Evolutionary conservation across 2,113 vertebrate genomes (phyloP).

Genomic region (Eptesicus fuscus): DNA sequence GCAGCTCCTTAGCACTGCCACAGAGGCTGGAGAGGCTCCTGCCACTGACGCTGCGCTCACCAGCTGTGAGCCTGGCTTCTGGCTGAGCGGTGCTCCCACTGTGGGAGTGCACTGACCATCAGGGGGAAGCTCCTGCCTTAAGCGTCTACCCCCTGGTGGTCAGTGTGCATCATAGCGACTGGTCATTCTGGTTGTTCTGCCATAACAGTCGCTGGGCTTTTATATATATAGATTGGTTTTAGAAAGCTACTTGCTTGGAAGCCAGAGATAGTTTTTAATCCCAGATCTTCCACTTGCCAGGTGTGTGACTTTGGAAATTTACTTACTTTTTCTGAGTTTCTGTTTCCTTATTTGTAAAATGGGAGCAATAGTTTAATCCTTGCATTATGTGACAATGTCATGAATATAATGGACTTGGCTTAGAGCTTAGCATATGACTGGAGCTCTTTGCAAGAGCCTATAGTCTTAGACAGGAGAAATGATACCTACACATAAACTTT

Average conservation of each 20-base stretch:
- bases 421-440: not conserved
- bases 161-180: no score
- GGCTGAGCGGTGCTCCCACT: no score
- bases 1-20: no score
- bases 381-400: not conserved
- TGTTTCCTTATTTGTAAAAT: conserved; percentile 26
- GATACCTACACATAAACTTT: not conserved
- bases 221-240: not conserved
- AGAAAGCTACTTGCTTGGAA: conserved; percentile 21
- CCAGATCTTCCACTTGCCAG: not conserved
- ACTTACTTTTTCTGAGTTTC: not conserved
- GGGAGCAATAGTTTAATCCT: not conserved
- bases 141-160: no score
- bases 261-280: not conserved
- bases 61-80: no score
- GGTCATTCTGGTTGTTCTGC: no score
- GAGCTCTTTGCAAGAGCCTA: not conserved
- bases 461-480: not conserved
- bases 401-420: not conserved
- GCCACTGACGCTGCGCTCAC: no score
- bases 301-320: not conserved
- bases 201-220: no score
- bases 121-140: no score
- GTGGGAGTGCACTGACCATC: no score
- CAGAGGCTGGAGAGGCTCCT: no score